phyloP scores from a whole-genome alignment of 2,113 vertebrate genomes.

The Oncorhynchus kisutch region DNA sequence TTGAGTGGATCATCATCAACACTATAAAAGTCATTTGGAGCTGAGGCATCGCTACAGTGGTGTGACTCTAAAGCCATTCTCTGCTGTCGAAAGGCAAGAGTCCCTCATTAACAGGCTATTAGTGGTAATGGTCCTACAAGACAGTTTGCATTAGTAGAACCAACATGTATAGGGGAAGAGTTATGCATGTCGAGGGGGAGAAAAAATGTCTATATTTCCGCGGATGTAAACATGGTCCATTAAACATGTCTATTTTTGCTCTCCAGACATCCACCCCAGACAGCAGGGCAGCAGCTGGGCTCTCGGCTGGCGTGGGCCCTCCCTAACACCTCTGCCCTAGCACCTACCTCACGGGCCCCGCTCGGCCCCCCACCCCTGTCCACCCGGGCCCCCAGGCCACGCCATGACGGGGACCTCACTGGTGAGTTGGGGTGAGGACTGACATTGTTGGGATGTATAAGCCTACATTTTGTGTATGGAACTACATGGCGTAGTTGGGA shows the following conservation, averaged over 20 bases:
- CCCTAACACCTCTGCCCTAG: constrained; percentile 78
- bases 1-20: constrained; percentile 7
- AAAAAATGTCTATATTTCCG: not conserved
- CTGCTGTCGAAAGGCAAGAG: constrained; percentile 5
- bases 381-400: constrained; percentile 64
- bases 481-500: no score
- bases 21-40: constrained; percentile 17
- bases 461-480: no score
- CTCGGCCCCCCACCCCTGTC: constrained; percentile 68
- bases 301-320: constrained; percentile 89
- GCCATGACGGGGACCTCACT: constrained; percentile 81
- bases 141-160: not conserved
- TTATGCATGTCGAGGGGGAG: not conserved
- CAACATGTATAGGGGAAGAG: not conserved
- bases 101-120: constrained; percentile 35
- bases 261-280: constrained; percentile 78
- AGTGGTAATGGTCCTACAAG: constrained; percentile 32
- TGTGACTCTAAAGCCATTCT: constrained; percentile 9
- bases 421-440: constrained; percentile 67
- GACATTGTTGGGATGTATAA: no score
- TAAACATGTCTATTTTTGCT: not conserved
- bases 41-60: not conserved
- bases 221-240: not conserved
- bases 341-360: constrained; percentile 76
- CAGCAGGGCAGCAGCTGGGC: constrained; percentile 78